Conservation (phyloP, 2,113 vertebrate species). For the Nettapus auritus region DNA sequence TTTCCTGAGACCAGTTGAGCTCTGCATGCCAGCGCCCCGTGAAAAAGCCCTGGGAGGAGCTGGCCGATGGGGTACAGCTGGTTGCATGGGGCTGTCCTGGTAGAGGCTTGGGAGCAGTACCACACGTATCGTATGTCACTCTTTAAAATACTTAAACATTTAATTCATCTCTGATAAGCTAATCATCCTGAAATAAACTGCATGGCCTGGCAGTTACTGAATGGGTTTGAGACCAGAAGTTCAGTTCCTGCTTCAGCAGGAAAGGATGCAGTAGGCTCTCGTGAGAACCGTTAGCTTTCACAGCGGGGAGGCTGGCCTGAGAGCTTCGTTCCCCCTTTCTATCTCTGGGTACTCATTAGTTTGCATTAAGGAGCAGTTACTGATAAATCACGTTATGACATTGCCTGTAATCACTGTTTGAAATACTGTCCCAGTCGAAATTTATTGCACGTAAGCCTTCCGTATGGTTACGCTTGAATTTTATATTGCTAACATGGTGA, state of each 20-base stretch:
- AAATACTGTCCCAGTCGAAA: conserved; percentile 48
- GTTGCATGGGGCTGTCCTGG: conserved; percentile 40
- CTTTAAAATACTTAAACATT: conserved; percentile 50
- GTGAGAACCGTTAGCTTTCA: not conserved
- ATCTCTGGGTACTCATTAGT: conserved; percentile 35
- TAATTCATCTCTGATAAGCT: conserved; percentile 64
- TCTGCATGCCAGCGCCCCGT: not conserved
- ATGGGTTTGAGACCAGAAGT: conserved; percentile 8
- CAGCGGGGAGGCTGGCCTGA: not conserved
- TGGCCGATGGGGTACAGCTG: not conserved
- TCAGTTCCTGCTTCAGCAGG: conserved; percentile 43
- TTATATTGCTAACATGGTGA: not conserved
- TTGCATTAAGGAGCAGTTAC: conserved; percentile 37
- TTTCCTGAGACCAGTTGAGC: conserved; percentile 10
- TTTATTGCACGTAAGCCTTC: conserved; percentile 43
- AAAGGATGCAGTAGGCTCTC: conserved; percentile 17
- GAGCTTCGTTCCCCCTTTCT: not conserved
- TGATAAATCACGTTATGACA: conserved; percentile 60
- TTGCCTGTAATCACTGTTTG: conserved; percentile 25
- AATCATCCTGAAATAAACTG: conserved; percentile 61
- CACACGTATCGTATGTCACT: conserved; percentile 59
- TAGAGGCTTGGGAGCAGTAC: not conserved
- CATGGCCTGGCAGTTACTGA: conserved; percentile 23
- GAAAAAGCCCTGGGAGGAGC: not conserved
- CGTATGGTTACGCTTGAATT: conserved; percentile 25